A percentile compares a stretch with the other conserved stretches of the same genome.
Conservation (phyloP, 1,140 invertebrate genomes). For the Magallana ariakensis region DNA sequence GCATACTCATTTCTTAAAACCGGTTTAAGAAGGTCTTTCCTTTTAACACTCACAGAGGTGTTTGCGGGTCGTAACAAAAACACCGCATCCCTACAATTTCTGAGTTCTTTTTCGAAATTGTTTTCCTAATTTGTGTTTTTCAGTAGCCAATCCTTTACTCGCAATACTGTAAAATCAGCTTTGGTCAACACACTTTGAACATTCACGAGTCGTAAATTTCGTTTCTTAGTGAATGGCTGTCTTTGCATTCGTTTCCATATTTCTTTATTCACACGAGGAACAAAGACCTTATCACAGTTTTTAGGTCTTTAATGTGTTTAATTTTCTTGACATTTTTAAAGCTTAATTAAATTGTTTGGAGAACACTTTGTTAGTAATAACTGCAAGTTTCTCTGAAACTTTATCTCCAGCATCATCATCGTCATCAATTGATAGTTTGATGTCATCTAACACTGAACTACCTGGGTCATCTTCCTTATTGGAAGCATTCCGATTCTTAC, state of each 20-base stretch:
- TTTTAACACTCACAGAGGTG: slow-evolving; percentile 53
- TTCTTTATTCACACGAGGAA: too few species aligned
- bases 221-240: not conserved
- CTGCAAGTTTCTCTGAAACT: too few species aligned
- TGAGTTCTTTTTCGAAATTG: not conserved
- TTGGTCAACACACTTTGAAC: not conserved
- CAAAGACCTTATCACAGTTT: too few species aligned
- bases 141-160: not conserved
- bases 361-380: too few species aligned
- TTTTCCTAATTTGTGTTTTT: slow-evolving; percentile 8
- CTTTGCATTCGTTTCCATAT: too few species aligned
- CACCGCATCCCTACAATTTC: slow-evolving; percentile 1
- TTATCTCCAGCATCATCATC: slow-evolving; percentile 37
- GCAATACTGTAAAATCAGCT: not conserved
- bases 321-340: too few species aligned
- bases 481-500: not conserved
- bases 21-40: slow-evolving; percentile 64
- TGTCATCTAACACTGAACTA: slow-evolving; percentile 1
- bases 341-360: too few species aligned
- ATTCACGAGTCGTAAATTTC: not conserved
- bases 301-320: too few species aligned
- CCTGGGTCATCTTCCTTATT: not conserved
- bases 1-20: slow-evolving; percentile 52
- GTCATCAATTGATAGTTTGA: not conserved
- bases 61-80: slow-evolving; percentile 43